Percentiles rank a stretch among this genome's conserved stretches.
Evolutionary conservation across 2,888 invertebrate genomes (phyloP).

Genomic region (Horisme vitalbata): DNA sequence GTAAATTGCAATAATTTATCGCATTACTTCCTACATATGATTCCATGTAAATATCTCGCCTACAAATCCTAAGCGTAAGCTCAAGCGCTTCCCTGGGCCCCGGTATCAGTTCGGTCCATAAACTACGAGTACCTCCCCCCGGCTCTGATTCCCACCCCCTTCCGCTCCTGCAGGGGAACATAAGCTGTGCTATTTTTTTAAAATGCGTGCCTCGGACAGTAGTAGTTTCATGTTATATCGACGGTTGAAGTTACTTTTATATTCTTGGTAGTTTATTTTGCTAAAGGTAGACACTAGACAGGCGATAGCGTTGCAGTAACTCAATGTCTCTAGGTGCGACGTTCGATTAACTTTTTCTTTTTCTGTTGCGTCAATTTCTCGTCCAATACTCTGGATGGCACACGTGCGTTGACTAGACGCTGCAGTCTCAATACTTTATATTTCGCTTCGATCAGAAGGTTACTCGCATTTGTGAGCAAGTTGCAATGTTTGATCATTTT

Average conservation of each 20-base stretch:
- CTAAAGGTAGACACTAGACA: constrained; percentile 30
- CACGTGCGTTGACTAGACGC: constrained; percentile 25
- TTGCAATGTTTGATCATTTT: constrained; percentile 13
- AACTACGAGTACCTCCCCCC: constrained; percentile 60
- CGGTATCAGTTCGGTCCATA: constrained; percentile 80
- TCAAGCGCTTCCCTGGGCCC: constrained; percentile 73
- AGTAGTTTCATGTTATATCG: constrained; percentile 62
- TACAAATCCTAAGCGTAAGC: constrained; percentile 76
- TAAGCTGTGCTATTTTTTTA: constrained; percentile 77
- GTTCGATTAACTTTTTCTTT: constrained; percentile 47
- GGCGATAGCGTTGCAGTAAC: constrained; percentile 50
- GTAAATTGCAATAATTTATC: constrained; percentile 29
- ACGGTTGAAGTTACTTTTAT: constrained; percentile 63
- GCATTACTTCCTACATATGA: constrained; percentile 45
- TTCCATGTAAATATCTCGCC: constrained; percentile 69
- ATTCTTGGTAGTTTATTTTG: constrained; percentile 58
- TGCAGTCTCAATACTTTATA: constrained; percentile 23
- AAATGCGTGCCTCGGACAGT: constrained; percentile 74
- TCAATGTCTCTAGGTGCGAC: constrained; percentile 49
- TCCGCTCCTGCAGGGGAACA: constrained; percentile 61
- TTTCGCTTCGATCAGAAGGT: constrained; percentile 19
- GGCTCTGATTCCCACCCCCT: constrained; percentile 43
- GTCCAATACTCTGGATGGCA: constrained; percentile 32
- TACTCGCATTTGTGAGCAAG: constrained; percentile 8
- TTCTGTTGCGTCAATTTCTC: constrained; percentile 30